These are phyloP conservation scores for Gymnocypris eckloni DNA, from an alignment of 2,797 vertebrate genomes.

Conservation along the genomic window DNA sequence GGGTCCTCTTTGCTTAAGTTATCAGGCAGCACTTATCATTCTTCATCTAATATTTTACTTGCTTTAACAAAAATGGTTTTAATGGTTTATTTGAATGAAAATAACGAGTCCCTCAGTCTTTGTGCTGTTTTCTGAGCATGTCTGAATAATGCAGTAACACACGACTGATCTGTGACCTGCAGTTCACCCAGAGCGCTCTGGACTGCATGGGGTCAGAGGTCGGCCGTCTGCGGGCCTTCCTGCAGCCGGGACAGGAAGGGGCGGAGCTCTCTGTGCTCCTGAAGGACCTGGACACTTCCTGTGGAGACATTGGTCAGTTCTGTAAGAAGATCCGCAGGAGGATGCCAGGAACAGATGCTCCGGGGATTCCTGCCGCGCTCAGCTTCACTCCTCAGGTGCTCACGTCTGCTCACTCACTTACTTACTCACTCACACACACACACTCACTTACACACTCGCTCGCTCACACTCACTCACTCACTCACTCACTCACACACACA, in stretches of 20 bases:
- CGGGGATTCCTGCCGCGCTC: slow-evolving; percentile 78
- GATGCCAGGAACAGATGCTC: slow-evolving; percentile 94
- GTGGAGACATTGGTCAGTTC: slow-evolving; percentile 94
- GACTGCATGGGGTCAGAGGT: slow-evolving; percentile 97
- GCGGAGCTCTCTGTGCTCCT: slow-evolving; percentile 87
- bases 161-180: slow-evolving; percentile 30
- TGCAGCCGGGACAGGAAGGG: slow-evolving; percentile 89
- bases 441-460: too few relatives aligned
- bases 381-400: slow-evolving; percentile 45
- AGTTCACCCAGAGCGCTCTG: slow-evolving; percentile 97
- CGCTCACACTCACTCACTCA: too few relatives aligned
- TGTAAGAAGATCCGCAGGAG: slow-evolving; percentile 97
- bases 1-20: too few relatives aligned
- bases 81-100: not conserved
- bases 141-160: not conserved
- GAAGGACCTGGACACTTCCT: slow-evolving; percentile 93
- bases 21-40: too few relatives aligned
- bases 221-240: slow-evolving; percentile 87
- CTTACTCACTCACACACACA: too few relatives aligned
- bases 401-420: not conserved
- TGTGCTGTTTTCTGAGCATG: not conserved
- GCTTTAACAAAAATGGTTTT: not conserved
- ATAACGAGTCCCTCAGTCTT: not conserved
- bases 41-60: not conserved
- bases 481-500: too few relatives aligned